Evolutionary conservation across 2,888 invertebrate species (phyloP).

Genomic region (Idaea straminata): DNA sequence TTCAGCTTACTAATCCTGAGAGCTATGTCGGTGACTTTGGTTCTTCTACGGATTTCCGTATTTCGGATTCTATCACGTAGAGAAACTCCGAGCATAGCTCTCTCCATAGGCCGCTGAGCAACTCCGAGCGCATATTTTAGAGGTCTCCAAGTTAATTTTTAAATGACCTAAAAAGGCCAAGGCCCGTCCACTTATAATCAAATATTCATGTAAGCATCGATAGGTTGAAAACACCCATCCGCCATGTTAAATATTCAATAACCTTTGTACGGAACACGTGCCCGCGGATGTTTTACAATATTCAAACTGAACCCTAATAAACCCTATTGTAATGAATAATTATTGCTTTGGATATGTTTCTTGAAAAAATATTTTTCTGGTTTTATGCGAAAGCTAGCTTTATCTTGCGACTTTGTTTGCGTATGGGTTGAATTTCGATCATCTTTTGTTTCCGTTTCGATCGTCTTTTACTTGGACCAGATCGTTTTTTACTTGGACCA

Average conservation of each 20-base stretch:
- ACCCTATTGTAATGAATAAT: neutral
- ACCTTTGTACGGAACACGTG: slow-evolving; percentile 9
- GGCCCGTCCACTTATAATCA: neutral
- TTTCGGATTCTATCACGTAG: too few species aligned
- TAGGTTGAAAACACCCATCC: slow-evolving; percentile 7
- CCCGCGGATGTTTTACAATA: slow-evolving; percentile 17
- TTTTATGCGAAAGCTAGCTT: neutral
- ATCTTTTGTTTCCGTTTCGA: too few species aligned
- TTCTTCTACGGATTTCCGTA: too few species aligned
- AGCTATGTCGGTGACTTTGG: too few species aligned
- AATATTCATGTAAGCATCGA: neutral
- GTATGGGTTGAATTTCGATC: too few species aligned
- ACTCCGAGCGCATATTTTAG: too few species aligned
- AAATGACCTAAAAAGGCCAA: neutral
- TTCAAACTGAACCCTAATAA: slow-evolving; percentile 18
- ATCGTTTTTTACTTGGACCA: too few species aligned
- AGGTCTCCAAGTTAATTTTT: neutral
- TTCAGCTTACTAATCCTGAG: too few species aligned
- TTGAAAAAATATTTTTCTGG: neutral
- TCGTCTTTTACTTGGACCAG: too few species aligned
- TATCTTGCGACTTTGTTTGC: neutral
- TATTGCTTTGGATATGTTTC: neutral
- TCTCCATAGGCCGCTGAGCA: too few species aligned
- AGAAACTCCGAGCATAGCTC: too few species aligned
- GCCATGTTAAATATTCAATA: slow-evolving; percentile 17